Evolutionary conservation across 2,888 invertebrate species (phyloP).

Genomic region (Eudemis profundana): DNA sequence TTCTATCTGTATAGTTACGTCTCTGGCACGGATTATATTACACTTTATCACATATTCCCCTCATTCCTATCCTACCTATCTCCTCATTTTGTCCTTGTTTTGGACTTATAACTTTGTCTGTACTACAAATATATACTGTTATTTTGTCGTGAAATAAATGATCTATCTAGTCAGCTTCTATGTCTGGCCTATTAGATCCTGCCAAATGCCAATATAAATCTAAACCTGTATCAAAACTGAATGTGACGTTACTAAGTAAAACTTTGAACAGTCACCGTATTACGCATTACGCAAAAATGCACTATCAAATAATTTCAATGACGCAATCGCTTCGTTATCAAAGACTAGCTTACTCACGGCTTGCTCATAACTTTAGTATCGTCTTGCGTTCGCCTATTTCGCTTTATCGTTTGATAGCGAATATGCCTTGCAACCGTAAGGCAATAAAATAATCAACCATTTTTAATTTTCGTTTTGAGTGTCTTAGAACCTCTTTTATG

Average conservation of each 20-base stretch:
- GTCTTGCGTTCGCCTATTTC: constrained; percentile 1
- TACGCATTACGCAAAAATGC: constrained; percentile 45
- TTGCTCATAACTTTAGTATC: background rate
- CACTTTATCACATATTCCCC: background rate
- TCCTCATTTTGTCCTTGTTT: no score
- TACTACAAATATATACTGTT: no score
- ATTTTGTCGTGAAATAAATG: no score
- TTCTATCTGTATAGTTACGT: background rate
- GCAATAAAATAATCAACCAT: background rate
- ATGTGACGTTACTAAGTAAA: background rate
- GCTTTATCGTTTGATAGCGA: background rate
- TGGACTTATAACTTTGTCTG: no score
- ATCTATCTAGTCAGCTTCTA: no score
- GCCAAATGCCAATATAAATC: no score
- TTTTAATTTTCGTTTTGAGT: background rate
- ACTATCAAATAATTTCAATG: constrained; percentile 33
- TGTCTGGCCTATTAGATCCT: no score
- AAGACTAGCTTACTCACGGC: constrained; percentile 13
- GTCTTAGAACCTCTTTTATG: constrained; percentile 1
- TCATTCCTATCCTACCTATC: background rate
- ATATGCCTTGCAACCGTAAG: background rate
- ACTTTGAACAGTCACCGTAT: constrained; percentile 16
- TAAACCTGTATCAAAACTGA: constrained; percentile 6
- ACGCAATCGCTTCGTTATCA: constrained; percentile 13
- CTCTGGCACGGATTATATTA: constrained; percentile 7